Conservation (phyloP, 2,888 invertebrate genomes). For the Lasioglossum figueresi region DNA sequence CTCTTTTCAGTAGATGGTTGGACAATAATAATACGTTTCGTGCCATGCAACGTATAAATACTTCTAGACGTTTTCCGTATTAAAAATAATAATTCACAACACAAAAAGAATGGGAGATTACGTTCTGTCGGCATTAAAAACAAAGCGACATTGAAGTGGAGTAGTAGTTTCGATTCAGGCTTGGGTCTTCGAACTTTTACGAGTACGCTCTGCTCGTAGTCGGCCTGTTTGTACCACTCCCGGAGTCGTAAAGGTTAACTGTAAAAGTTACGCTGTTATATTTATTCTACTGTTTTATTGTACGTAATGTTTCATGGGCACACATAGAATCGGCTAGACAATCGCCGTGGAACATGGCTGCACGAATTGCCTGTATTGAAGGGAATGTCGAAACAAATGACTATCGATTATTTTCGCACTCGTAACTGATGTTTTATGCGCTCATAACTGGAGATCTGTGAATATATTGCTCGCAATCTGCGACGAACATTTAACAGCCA, state of each 20-base stretch:
- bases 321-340: background rate
- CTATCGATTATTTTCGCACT: constrained; percentile 17
- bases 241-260: constrained; percentile 24
- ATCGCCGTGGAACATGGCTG: constrained; percentile 14
- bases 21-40: too few species aligned
- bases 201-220: background rate
- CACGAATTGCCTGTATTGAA: background rate
- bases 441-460: constrained; percentile 4
- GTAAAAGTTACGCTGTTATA: constrained; percentile 13
- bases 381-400: background rate
- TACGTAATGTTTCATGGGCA: constrained; percentile 2
- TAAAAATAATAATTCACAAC: constrained; percentile 5
- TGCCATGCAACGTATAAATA: background rate
- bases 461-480: background rate
- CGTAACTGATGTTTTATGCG: constrained; percentile 1
- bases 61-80: background rate
- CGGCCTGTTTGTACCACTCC: background rate
- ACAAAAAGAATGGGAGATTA: background rate
- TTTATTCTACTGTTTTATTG: constrained; percentile 32
- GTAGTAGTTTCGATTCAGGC: constrained; percentile 14
- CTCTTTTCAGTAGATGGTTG: too few species aligned
- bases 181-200: background rate
- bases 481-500: background rate
- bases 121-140: background rate
- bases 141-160: background rate